Evolutionary conservation across 2,113 vertebrate genomes (phyloP), one percentile per base, ranked within the genome.

Genomic region (Rafetus swinhoei): DNA sequence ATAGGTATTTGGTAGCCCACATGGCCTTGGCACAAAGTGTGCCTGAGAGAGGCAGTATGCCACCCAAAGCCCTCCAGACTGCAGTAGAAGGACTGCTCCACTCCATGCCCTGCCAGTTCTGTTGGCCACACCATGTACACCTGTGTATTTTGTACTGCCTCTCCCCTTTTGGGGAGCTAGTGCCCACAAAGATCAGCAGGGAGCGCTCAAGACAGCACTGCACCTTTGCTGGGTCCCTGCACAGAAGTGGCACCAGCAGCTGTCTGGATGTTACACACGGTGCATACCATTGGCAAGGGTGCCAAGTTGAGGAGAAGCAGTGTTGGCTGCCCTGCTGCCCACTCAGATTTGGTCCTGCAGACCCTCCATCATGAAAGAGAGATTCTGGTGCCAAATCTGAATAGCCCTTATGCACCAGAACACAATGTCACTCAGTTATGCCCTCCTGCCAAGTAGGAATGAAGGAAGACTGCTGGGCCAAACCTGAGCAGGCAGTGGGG

Each of bases 61-160:
- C 84, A 77, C 72, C 35, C 45, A 8, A 91, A 0, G 0, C 54
- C 5, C 54, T 25, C 54, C 45, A 57, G 7, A 2, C 1, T 53
- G 27, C 0, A 62, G 9, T 12, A 9, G 9, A 12, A 85, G 56
- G 32, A 69, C 15, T 69, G 62, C 16, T 69, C 32, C 32, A 7
- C 62, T 69, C 62, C 62, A n/a, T 2, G 62, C 32, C 3, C 32
- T 35, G 15, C 7, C 32, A 69, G 32, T 69, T 69, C 65, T 76
- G 35, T 11, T 24, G 35, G 35, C 35, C 72, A 45, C 19, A 39
- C 22, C 72, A 39, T 39, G 72, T 15, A 3, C 3, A 3, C 3
- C 32, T 69, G 65, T 4, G 65, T 69, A 35, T 16, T 69, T n/a
- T 65, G 29, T 74, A 74, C n/a, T 22, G 69, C 19, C 32, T 35